These are phyloP conservation scores for Rhadina sibilatrix DNA, from an alignment of 2,113 vertebrate genomes.

Conservation along the genomic window DNA sequence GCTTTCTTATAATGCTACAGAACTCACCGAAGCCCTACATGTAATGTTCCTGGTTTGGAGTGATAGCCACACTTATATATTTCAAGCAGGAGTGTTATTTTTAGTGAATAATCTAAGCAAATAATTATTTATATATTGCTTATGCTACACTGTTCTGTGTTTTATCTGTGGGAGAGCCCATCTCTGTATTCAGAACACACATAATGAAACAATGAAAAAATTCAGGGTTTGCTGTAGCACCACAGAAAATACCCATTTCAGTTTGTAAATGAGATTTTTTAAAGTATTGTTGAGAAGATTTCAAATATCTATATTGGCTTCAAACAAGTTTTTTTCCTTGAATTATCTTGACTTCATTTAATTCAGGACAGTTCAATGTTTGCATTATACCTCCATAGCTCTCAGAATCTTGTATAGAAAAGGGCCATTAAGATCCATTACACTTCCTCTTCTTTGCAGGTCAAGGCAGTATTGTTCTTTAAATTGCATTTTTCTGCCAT, in stretches of 20 bases:
- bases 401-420: not conserved
- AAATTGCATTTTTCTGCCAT: not conserved
- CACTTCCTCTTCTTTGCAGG: not conserved
- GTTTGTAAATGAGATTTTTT: conserved; percentile 25
- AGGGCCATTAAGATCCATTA: not conserved
- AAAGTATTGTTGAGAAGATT: not conserved
- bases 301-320: not conserved
- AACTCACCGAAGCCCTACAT: rapidly evolving
- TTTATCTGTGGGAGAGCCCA: not conserved
- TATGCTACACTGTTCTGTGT: not conserved
- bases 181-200: not conserved
- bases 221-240: not conserved
- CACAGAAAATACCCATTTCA: not conserved
- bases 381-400: not conserved
- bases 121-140: not conserved
- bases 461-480: not conserved
- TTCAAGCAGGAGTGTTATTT: not conserved
- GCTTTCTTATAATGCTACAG: not conserved
- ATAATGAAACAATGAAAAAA: not conserved
- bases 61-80: not conserved
- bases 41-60: not conserved
- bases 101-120: not conserved
- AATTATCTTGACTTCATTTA: conserved; percentile 13
- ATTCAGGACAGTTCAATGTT: not conserved
- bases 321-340: conserved; percentile 33